Conservation (phyloP, 2,113 vertebrate genomes). For the Cisticola juncidis region DNA sequence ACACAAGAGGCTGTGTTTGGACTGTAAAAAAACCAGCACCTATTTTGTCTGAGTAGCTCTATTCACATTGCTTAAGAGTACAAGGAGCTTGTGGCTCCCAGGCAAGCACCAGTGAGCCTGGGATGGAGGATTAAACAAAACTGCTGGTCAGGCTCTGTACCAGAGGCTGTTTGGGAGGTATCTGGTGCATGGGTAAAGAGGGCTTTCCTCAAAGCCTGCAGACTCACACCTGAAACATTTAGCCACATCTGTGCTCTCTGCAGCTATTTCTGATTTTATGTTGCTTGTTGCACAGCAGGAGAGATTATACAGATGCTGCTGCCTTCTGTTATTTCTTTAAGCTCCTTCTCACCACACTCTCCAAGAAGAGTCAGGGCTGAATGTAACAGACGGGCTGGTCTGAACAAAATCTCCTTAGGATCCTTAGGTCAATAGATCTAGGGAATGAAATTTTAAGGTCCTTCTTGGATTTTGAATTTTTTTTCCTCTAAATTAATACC, state of each 20-base stretch:
- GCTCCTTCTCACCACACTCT: neutral
- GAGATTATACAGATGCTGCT: neutral
- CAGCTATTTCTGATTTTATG: neutral
- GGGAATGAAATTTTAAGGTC: neutral
- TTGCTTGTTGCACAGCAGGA: neutral
- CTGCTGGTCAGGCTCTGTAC: neutral
- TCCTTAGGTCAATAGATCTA: neutral
- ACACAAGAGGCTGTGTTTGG: neutral
- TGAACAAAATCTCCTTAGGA: neutral
- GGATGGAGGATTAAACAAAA: neutral
- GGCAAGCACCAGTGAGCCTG: neutral
- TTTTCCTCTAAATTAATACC: neutral
- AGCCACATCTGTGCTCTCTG: neutral
- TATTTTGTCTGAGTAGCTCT: neutral
- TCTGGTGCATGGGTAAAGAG: neutral
- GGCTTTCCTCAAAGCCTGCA: neutral
- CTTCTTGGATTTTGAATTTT: neutral
- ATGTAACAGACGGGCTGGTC: neutral
- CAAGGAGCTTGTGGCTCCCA: neutral
- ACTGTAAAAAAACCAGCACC: neutral
- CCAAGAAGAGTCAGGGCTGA: neutral
- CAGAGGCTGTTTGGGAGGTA: neutral
- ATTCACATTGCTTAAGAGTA: neutral
- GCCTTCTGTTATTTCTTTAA: neutral
- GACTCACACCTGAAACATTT: neutral